Base-by-base conservation (phyloP, 2,797 vertebrate species). In the Lateolabrax maculatus region DNA sequence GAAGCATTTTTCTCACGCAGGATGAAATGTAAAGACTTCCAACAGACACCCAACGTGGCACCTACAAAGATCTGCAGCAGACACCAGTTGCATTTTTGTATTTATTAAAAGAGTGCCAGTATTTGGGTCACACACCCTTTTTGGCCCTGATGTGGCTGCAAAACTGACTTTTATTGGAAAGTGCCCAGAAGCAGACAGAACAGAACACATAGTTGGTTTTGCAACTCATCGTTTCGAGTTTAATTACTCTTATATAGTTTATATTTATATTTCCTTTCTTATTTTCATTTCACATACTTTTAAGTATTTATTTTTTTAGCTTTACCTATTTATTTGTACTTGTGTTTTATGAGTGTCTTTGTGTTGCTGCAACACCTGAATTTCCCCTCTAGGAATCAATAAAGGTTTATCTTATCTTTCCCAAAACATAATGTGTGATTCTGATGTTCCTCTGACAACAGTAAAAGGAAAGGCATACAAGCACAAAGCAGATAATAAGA, bases 1-100 rank as follows among this genome's bases (percentile, higher is more conserved):
- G 43, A 71, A 55, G 80, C 70, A 48, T 72, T 83, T 83, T 87
- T 90, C 87, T 88, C 84, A 90, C 57, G 68, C 60, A 66, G 70
- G 53, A 68, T 4, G n/a, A 44, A 57, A 85, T 0, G 13, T 6
- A 71, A 80, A 83, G 70, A 63, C 68, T 10, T 58, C 41, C 29
- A 18, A 11, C 66, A n/a, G 36, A 69, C 71, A 13, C 41, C 31
- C 62, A 25, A 6, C 41, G 4, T 23, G 36, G 21, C 37, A 52
- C 56, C 55, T 3, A 39, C 1, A 6, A 15, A 39, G 39, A 12
- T 25, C 21, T 8, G 13, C 43, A 12, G 61, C 70, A 41, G 31
- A 57, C 64, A 34, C 9, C 9, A 0, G 39, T 18, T 11, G n/a
- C 23, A n/a, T 19, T 46, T 23, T n/a, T 19, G 39, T 27, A 0